Evolutionary conservation across 2,888 invertebrate genomes (phyloP), one percentile per base, ranked within the genome.

Genomic region (Bellardia pandia): DNA sequence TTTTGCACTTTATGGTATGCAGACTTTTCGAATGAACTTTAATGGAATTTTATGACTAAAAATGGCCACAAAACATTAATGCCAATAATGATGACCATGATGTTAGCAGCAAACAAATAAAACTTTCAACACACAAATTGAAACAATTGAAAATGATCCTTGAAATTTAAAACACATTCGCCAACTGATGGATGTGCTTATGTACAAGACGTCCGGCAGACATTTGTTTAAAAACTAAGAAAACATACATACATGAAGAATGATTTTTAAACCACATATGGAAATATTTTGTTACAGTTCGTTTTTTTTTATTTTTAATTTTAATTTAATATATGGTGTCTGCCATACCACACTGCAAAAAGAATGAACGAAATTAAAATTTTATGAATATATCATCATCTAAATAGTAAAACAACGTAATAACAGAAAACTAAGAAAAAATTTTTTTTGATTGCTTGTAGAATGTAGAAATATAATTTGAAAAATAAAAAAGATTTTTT

Each of bases 91-190:
- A 62, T 23, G 23, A 23, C 23, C 23, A 40, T 71, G 71, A 42
- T 62, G 40, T 37, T 51, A 64, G 77, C 56, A 56, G 8, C 33
- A 42, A 56, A 71, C 62, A 83, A 71, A 76, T 33, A 82, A 83
- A 77, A 71, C 76, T 62, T 71, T 83, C 76, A 83, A 77, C 81
- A 62, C 82, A 42, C 4, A 58, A 58, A 30, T 4, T 16, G 51
- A 62, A 77, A 56, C 77, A 72, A 72, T 83, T 83, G 62, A 83
- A 77, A 83, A 48, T 83, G 71, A 77, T 83, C 83, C 83, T 83
- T 83, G 71, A 83, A 72, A 77, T 71, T 77, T 83, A 77, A 83
- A 83, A 77, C 53, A 77, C 76, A 83, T 64, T 76, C 33, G 16
- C n/a, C 45, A 14, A 16, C 69, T 30, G 40, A 13, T 45, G 4